Base-by-base conservation (phyloP, 2,888 invertebrate genomes). In the Apomyelois bistriatella region DNA sequence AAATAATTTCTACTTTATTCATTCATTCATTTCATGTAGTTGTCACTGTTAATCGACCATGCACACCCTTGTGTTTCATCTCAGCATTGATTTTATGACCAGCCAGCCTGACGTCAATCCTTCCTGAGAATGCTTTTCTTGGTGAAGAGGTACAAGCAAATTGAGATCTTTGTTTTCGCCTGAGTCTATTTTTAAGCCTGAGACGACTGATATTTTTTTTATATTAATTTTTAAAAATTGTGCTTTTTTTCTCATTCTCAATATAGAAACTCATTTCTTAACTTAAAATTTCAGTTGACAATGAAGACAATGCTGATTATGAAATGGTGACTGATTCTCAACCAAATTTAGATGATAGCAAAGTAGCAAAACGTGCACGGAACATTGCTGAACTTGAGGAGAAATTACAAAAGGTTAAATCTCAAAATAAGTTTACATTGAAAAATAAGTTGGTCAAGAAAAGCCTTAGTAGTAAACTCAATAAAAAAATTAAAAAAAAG, bases 381-480 rank as follows among this genome's bases (percentile, higher is more conserved):
- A 93, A 91, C 48, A 92, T 94, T 57, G 84, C 92, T 50, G 94
- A 94, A 68, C 79, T 95, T 36, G 92, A 94, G 66, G 89, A 93
- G 55, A 92, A 93, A 65, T 76, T 95, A 7, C 87, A 92, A 57
- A 92, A 92, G 71, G 79, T 94, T 0, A 93, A 92, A 70, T 91
- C 92, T 7, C 91, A 92, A 59, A 92, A 92, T 59, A 93, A 91
- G 53, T 86, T 93, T 48, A 91, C 91, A 52, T 91, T 94, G 47
- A 94, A 94, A 77, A 93, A 92, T 54, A 94, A 93, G 79, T 73
- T 94, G 49, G 77, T 91, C 1, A 95, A 94, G 67, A 94, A 94
- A 69, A 92, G 91, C 60, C 76, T 95, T 37, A 93, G 92, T 62
- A 94, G 93, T 67, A 92, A 92, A 74, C 76, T 95, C 53, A 94